Evolutionary conservation across 2,113 vertebrate species (phyloP).

Genomic region (Aldabrachelys gigantea): DNA sequence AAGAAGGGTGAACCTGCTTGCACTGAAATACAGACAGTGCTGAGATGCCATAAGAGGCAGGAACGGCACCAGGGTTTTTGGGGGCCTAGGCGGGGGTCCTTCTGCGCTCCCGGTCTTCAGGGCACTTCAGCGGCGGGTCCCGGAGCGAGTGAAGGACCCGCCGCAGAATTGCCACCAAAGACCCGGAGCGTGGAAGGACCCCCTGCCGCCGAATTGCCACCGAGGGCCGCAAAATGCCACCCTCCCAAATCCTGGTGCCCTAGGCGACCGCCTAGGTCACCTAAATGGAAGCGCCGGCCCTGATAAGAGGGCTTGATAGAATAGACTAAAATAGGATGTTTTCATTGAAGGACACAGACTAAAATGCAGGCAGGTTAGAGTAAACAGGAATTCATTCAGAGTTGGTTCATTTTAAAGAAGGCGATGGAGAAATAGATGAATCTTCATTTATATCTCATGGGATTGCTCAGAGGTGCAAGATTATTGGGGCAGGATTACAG

Average conservation of each 20-base stretch:
- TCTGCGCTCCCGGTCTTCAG: no score
- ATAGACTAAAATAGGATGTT: slow-evolving; percentile 40
- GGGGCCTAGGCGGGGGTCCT: no score
- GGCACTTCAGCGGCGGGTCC: no score
- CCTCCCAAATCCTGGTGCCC: no score
- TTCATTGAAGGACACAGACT: slow-evolving; percentile 29
- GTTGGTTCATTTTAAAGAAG: slow-evolving; percentile 26
- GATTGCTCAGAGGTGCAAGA: slow-evolving; percentile 10
- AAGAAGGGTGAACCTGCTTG: slow-evolving; percentile 19
- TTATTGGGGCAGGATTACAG: background rate
- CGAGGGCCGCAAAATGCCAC: no score
- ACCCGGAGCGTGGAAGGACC: no score
- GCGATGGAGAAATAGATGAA: slow-evolving; percentile 8
- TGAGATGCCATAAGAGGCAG: slow-evolving; percentile 9
- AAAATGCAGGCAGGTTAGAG: slow-evolving; percentile 37
- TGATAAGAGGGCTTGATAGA: slow-evolving; percentile 21
- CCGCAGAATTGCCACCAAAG: no score
- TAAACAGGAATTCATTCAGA: slow-evolving; percentile 36
- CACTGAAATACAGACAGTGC: slow-evolving; percentile 30
- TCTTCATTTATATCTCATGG: slow-evolving; percentile 15
- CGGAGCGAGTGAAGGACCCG: no score
- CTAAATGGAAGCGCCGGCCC: no score
- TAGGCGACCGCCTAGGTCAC: no score
- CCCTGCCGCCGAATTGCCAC: no score
- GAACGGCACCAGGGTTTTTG: no score